A percentile compares a stretch with the other conserved stretches of the same genome.
Conservation (phyloP, 1,140 invertebrate genomes). For the Epicauta chinensis region DNA sequence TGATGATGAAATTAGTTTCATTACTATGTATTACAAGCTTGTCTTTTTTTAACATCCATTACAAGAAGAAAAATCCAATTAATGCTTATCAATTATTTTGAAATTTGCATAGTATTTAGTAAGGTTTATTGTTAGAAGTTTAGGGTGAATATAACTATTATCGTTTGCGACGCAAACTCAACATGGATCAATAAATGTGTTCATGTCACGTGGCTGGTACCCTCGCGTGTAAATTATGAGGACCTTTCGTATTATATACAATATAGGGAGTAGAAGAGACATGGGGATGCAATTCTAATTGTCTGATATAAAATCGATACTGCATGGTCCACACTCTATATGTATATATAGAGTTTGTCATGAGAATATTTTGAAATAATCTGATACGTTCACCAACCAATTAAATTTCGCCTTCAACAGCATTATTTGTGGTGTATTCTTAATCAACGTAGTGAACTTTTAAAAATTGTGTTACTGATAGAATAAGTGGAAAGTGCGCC, state of each 20-base stretch:
- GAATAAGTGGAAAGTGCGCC: slow-evolving; percentile 2
- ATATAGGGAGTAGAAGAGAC: slow-evolving; percentile 3
- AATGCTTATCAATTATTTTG: too few relatives aligned
- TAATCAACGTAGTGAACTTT: too few relatives aligned
- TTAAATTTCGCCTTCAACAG: background rate
- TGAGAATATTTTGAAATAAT: background rate
- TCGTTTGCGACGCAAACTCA: too few relatives aligned
- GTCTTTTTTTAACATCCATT: too few relatives aligned
- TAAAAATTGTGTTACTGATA: background rate
- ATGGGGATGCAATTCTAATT: slow-evolving; percentile 11
- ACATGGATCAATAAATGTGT: slow-evolving; percentile 6
- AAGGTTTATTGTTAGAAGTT: too few relatives aligned
- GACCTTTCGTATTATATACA: slow-evolving; percentile 2
- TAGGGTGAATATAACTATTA: too few relatives aligned
- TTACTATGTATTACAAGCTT: too few relatives aligned
- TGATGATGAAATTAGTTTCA: too few relatives aligned
- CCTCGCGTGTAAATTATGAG: slow-evolving; percentile 14
- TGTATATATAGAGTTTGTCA: slow-evolving; percentile 5
- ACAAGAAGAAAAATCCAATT: too few relatives aligned
- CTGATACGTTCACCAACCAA: background rate
- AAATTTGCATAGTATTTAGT: too few relatives aligned
- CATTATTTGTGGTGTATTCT: background rate
- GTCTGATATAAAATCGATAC: slow-evolving; percentile 16
- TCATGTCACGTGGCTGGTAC: slow-evolving; percentile 10
- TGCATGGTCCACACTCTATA: slow-evolving; percentile 10